A percentile compares a stretch with the other conserved stretches of the same genome.
Evolutionary conservation across 2,113 vertebrate genomes (phyloP).

Genomic region (Ploceus nigricollis): DNA sequence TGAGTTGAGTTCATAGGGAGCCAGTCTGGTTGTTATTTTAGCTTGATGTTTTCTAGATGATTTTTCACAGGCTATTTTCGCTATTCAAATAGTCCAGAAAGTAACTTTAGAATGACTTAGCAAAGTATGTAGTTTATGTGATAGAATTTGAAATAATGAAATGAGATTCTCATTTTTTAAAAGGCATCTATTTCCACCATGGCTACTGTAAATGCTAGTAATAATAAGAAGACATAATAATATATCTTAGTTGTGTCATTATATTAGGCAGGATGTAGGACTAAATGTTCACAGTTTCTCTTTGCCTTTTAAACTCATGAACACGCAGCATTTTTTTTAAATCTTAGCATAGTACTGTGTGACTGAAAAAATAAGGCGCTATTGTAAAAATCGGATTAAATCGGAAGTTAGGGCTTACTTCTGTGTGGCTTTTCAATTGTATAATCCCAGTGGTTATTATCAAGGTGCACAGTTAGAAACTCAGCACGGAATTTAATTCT

Average conservation of each 20-base stretch:
- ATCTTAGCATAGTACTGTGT: neutral
- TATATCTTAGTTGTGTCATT: neutral
- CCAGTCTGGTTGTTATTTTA: neutral
- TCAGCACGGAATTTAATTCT: neutral
- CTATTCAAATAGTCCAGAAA: neutral
- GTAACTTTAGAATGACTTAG: neutral
- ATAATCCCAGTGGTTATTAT: neutral
- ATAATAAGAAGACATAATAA: neutral
- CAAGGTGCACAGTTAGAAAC: neutral
- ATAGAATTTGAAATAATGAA: neutral
- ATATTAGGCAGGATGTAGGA: neutral
- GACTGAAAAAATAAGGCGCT: neutral
- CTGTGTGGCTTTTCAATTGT: neutral
- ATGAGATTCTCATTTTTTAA: neutral
- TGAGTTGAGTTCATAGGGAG: neutral
- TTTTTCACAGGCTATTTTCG: neutral
- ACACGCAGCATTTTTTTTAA: neutral
- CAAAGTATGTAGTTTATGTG: neutral
- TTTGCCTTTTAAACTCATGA: neutral
- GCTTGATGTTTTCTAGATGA: neutral
- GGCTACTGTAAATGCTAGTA: neutral
- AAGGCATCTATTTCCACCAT: neutral
- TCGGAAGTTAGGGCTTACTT: neutral
- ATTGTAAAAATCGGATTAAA: neutral
- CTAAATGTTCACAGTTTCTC: neutral